These are phyloP conservation scores for Misgurnus anguillicaudatus DNA, from an alignment of 2,113 vertebrate genomes.

Conservation along the genomic window DNA sequence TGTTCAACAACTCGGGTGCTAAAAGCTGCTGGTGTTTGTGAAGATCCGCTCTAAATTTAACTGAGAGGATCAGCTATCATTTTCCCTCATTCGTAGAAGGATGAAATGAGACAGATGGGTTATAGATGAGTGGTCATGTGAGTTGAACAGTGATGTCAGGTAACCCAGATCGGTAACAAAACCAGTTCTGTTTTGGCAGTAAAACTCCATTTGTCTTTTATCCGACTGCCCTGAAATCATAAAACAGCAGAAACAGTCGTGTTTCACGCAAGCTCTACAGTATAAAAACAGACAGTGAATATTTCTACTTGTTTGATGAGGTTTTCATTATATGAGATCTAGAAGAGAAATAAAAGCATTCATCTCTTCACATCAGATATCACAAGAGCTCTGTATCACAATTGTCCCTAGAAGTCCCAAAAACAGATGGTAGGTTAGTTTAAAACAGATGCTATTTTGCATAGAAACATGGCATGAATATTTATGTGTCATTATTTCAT, in stretches of 20 bases:
- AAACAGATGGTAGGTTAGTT: slow-evolving; percentile 74
- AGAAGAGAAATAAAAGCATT: slow-evolving; percentile 29
- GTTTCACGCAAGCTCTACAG: background rate
- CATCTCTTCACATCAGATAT: slow-evolving; percentile 48
- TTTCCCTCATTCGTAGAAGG: slow-evolving; percentile 1
- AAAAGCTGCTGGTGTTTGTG: slow-evolving; percentile 53
- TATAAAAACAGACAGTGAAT: slow-evolving; percentile 10
- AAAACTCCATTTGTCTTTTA: background rate
- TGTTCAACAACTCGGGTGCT: slow-evolving; percentile 59
- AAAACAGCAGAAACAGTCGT: no score
- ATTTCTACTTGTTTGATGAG: slow-evolving; percentile 43
- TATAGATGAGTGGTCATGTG: background rate
- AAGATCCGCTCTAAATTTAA: slow-evolving; percentile 46
- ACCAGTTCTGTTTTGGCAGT: no score
- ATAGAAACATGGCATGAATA: slow-evolving; percentile 73
- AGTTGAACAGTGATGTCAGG: background rate
- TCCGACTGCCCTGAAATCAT: background rate
- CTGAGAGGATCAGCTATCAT: slow-evolving; percentile 46
- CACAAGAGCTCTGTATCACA: slow-evolving; percentile 54
- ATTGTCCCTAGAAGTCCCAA: slow-evolving; percentile 59
- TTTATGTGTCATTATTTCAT: slow-evolving; percentile 70
- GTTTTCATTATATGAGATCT: slow-evolving; percentile 28
- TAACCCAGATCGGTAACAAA: background rate
- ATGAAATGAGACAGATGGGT: background rate
- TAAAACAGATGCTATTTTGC: slow-evolving; percentile 79